These are phyloP conservation scores for Drosophila lacicola DNA, from an alignment of 2,888 invertebrate species.

Conservation along the genomic window DNA sequence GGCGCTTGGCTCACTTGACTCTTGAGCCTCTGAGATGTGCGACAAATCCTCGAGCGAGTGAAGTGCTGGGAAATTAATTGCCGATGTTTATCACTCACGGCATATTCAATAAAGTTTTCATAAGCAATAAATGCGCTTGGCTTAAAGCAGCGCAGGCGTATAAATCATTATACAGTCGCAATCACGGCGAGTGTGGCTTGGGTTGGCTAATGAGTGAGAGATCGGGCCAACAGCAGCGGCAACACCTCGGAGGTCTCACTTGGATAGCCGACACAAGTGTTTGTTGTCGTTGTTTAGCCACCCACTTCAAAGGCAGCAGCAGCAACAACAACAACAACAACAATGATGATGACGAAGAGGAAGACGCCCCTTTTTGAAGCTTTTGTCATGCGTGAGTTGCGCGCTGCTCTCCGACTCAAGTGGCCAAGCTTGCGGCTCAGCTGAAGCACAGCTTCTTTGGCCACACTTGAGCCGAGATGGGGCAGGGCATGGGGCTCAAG, in stretches of 20 bases:
- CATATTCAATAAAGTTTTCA: conserved; percentile 60
- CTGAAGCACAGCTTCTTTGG: conserved; percentile 67
- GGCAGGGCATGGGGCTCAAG: conserved; percentile 30
- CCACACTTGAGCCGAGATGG: conserved; percentile 44
- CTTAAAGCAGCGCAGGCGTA: conserved; percentile 41
- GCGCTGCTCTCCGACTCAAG: conserved; percentile 50
- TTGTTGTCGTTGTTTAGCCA: conserved; percentile 64
- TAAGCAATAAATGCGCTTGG: conserved; percentile 48
- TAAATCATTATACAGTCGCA: conserved; percentile 45
- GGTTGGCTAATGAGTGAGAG: conserved; percentile 68
- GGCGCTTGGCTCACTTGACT: conserved; percentile 35
- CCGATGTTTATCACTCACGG: conserved; percentile 67
- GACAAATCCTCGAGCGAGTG: conserved; percentile 42
- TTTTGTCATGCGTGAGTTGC: conserved; percentile 68
- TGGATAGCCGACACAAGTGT: conserved; percentile 53
- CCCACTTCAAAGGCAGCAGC: conserved; percentile 52
- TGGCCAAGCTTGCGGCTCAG: conserved; percentile 48
- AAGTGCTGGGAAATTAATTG: conserved; percentile 60
- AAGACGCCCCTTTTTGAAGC: conserved; percentile 64
- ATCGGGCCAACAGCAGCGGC: conserved; percentile 40
- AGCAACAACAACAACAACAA: conserved; percentile 38
- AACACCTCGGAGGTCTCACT: conserved; percentile 69
- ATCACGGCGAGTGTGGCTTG: conserved; percentile 12
- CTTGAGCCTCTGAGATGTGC: conserved; percentile 39
- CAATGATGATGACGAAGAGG: conserved; percentile 49